Conservation (phyloP, 1,140 invertebrate genomes). For the Tetramorium alpestre region DNA sequence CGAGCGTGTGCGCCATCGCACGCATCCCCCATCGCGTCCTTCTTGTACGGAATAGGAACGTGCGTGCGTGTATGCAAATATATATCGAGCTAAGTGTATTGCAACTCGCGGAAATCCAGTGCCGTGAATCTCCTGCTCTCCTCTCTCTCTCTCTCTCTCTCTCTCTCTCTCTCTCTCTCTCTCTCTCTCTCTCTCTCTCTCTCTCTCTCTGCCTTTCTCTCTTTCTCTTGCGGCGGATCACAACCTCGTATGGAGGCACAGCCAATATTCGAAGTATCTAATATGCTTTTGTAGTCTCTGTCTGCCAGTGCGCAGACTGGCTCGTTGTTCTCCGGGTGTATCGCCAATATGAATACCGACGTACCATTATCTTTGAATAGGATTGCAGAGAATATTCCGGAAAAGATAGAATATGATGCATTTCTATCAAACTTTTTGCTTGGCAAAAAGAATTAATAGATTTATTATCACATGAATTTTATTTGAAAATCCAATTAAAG, state of each 20-base stretch:
- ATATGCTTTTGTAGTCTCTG: constrained; percentile 76
- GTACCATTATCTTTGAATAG: constrained; percentile 17
- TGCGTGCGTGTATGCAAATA: constrained; percentile 70
- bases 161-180: constrained; percentile 44
- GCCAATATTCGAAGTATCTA: constrained; percentile 81
- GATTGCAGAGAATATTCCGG: constrained; percentile 10
- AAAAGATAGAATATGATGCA: constrained; percentile 24
- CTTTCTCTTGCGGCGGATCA: constrained; percentile 52
- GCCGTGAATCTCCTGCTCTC: constrained; percentile 43
- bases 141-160: constrained; percentile 10
- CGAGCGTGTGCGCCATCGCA: constrained; percentile 71
- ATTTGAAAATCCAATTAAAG: neutral
- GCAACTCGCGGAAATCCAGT: constrained; percentile 67
- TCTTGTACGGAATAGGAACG: constrained; percentile 65
- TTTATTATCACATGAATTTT: neutral
- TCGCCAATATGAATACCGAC: constrained; percentile 68
- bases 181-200: constrained; percentile 40
- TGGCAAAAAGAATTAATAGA: neutral
- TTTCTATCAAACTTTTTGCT: neutral
- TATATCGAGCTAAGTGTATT: constrained; percentile 75
- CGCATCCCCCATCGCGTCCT: constrained; percentile 63
- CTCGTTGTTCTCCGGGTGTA: constrained; percentile 66
- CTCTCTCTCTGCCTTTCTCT: constrained; percentile 44
- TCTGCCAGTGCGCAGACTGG: constrained; percentile 27
- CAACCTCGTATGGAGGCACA: constrained; percentile 65